Conservation (phyloP, 1,140 invertebrate genomes). For the Neoseiulus cucumeris region DNA sequence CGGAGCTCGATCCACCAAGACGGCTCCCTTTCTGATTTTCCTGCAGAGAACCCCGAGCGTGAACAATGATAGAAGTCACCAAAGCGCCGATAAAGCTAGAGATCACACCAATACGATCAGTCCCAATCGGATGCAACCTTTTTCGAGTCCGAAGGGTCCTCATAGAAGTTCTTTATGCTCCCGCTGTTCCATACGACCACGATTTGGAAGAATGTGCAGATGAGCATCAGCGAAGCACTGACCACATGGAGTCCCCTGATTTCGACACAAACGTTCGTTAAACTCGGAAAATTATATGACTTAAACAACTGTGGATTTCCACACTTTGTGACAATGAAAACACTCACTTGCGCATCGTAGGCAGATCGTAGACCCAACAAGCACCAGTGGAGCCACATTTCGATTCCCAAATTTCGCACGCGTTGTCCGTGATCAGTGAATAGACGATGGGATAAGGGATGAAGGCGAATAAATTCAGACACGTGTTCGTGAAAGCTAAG, state of each 20-base stretch:
- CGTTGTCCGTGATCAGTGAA: constrained; percentile 23
- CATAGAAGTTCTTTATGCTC: background rate
- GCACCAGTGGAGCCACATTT: constrained; percentile 23
- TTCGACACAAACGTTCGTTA: background rate
- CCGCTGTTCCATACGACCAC: background rate
- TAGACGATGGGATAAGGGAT: constrained; percentile 28
- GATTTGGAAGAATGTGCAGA: background rate
- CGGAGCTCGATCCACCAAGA: too few species aligned
- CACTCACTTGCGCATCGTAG: constrained; percentile 18
- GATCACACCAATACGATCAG: too few species aligned
- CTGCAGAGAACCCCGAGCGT: too few species aligned
- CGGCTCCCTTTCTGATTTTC: too few species aligned
- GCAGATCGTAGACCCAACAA: constrained; percentile 26
- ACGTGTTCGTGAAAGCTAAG: background rate
- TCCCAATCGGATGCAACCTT: too few species aligned
- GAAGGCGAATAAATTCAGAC: constrained; percentile 18
- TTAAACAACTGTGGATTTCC: background rate
- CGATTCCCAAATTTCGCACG: constrained; percentile 26
- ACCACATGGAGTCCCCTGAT: background rate
- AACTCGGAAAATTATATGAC: background rate
- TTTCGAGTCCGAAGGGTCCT: background rate
- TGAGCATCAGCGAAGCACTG: background rate
- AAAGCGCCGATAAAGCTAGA: too few species aligned
- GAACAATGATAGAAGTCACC: too few species aligned
- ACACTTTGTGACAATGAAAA: background rate